Evolutionary conservation across 64 coral and sea anemone species (phyloP).

Genomic region (Pachyseris speciosa): DNA sequence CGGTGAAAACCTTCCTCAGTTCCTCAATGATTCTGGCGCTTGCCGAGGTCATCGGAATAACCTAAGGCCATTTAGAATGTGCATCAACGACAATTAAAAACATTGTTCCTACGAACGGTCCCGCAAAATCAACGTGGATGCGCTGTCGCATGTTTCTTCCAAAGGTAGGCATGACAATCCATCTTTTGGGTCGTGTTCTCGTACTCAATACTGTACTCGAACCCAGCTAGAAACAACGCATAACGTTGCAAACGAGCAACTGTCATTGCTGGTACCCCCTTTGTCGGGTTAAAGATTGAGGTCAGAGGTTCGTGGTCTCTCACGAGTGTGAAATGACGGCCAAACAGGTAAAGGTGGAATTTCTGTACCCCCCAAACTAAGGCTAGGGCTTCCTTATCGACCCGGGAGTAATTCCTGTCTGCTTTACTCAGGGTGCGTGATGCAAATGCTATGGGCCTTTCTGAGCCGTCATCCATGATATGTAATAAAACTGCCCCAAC

Average conservation of each 20-base stretch:
- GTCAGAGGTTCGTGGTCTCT: not conserved
- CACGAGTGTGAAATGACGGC: not conserved
- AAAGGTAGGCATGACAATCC: no score
- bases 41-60: not conserved
- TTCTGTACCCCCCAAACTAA: not conserved
- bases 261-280: not conserved
- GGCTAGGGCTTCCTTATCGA: not conserved
- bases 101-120: constrained; percentile 21
- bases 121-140: constrained; percentile 21
- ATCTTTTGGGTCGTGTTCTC: not conserved
- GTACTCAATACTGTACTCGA: not conserved
- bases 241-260: no score
- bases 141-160: not conserved
- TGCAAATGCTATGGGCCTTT: not conserved
- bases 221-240: not conserved
- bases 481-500: not conserved
- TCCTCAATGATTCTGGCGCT: not conserved
- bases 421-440: not conserved
- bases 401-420: not conserved
- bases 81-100: constrained; percentile 52
- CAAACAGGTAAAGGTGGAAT: not conserved
- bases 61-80: constrained; percentile 28
- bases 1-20: not conserved
- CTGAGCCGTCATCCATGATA: no score
- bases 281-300: not conserved